Percentiles rank a stretch among this genome's conserved stretches.
phyloP scores from a whole-genome alignment of 2,797 vertebrate species.

The Sciaenops ocellatus region DNA sequence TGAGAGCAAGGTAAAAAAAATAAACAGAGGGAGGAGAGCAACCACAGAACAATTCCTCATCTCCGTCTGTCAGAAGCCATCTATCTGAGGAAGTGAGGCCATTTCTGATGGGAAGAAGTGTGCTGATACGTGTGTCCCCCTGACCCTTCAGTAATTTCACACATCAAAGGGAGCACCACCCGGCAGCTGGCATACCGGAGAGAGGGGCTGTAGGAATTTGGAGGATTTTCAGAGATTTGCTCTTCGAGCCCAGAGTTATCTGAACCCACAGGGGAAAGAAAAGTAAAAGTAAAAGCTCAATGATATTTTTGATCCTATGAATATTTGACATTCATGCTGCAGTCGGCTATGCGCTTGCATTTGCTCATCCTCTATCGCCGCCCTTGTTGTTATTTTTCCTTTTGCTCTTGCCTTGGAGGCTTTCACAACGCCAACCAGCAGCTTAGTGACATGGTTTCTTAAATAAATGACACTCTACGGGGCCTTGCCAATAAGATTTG shows the following conservation, averaged over 20 bases:
- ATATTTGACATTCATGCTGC: conserved; percentile 86
- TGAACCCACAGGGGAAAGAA: conserved; percentile 76
- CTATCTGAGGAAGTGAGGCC: conserved; percentile 72
- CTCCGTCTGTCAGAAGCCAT: conserved; percentile 79
- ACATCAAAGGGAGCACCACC: conserved; percentile 82
- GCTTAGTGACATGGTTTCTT: conserved; percentile 63
- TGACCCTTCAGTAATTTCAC: conserved; percentile 80
- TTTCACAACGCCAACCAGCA: conserved; percentile 65
- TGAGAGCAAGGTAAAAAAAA: conserved; percentile 36
- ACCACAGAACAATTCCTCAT: conserved; percentile 74
- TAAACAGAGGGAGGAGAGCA: conserved; percentile 34
- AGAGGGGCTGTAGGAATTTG: conserved; percentile 75
- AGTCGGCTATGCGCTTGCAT: conserved; percentile 62
- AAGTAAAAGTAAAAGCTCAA: conserved; percentile 82
- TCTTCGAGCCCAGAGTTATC: conserved; percentile 81
- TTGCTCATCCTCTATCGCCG: conserved; percentile 61
- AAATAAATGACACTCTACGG: conserved; percentile 69
- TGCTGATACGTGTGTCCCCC: conserved; percentile 71
- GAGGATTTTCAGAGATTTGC: conserved; percentile 85
- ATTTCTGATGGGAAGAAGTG: conserved; percentile 73
- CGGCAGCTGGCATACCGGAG: conserved; percentile 65
- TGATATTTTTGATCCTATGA: conserved; percentile 87
- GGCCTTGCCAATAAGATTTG: conserved; percentile 64
- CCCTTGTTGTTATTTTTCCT: conserved; percentile 66
- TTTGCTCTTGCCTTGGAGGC: conserved; percentile 56